phyloP scores from a whole-genome alignment of 2,797 vertebrate species.

The Neomorphus geoffroyi region DNA sequence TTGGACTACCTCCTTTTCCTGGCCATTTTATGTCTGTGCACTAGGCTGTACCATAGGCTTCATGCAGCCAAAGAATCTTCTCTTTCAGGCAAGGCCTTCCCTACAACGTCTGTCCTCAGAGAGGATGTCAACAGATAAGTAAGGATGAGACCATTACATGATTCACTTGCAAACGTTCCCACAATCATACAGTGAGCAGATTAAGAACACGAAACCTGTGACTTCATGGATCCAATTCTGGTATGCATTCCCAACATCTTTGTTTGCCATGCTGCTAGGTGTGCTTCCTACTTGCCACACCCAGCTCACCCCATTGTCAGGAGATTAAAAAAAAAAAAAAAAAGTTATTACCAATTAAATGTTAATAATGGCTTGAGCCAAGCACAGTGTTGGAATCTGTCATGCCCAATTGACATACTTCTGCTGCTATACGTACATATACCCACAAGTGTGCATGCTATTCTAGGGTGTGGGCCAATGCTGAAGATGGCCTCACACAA shows the following conservation, averaged over 20 bases:
- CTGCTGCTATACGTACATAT: neutral
- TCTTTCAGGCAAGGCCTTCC: neutral
- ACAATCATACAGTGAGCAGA: neutral
- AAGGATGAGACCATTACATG: neutral
- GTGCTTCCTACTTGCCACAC: neutral
- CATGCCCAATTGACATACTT: neutral
- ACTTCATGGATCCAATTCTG: neutral
- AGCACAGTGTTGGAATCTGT: neutral
- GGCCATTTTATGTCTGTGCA: neutral
- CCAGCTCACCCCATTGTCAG: neutral
- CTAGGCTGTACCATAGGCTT: rapidly evolving
- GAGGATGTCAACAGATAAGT: neutral
- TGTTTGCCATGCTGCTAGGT: neutral
- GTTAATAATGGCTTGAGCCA: neutral
- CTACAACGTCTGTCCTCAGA: neutral
- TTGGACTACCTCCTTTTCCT: neutral
- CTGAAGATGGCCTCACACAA: neutral
- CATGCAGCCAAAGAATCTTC: neutral
- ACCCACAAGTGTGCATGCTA: neutral
- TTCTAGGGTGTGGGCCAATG: neutral
- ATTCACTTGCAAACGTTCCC: neutral
- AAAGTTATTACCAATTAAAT: neutral
- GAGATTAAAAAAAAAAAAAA: neutral
- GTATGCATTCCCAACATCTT: neutral
- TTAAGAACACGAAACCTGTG: neutral